Percentiles rank a stretch among this genome's conserved stretches.
Evolutionary conservation across 2,797 vertebrate genomes (phyloP).

Genomic region (Oreonectes daqikongensis): DNA sequence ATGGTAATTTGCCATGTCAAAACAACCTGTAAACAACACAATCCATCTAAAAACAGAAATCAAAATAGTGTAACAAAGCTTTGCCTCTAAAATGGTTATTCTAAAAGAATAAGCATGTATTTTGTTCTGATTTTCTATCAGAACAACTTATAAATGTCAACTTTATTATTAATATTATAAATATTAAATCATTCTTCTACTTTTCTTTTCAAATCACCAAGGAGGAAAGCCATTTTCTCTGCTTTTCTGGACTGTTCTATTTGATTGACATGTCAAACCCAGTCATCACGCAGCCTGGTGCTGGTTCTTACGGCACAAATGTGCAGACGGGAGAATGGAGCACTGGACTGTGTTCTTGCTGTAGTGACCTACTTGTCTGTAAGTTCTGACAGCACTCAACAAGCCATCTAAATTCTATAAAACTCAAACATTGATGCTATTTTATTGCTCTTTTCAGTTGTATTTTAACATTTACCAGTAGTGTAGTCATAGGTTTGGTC

Average conservation of each 20-base stretch:
- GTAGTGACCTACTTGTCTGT: slow-evolving; percentile 78
- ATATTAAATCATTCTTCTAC: background rate
- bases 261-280: slow-evolving; percentile 75
- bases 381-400: slow-evolving; percentile 62
- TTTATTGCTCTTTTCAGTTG: background rate
- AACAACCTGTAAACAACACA: background rate
- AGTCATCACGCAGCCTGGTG: slow-evolving; percentile 73
- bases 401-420: background rate
- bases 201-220: background rate
- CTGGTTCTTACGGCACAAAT: slow-evolving; percentile 77
- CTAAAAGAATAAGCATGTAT: background rate
- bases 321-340: slow-evolving; percentile 84
- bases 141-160: no score
- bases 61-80: background rate
- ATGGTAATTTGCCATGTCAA: background rate
- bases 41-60: background rate
- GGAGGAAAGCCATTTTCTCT: background rate
- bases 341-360: slow-evolving; percentile 78
- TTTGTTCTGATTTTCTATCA: background rate
- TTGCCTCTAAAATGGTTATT: background rate
- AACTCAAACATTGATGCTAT: background rate
- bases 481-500: background rate
- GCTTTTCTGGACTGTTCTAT: slow-evolving; percentile 18
- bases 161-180: no score
- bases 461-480: slow-evolving; percentile 1